Base-by-base conservation (phyloP, 2,113 vertebrate species). In the Dipodomys ordii region DNA sequence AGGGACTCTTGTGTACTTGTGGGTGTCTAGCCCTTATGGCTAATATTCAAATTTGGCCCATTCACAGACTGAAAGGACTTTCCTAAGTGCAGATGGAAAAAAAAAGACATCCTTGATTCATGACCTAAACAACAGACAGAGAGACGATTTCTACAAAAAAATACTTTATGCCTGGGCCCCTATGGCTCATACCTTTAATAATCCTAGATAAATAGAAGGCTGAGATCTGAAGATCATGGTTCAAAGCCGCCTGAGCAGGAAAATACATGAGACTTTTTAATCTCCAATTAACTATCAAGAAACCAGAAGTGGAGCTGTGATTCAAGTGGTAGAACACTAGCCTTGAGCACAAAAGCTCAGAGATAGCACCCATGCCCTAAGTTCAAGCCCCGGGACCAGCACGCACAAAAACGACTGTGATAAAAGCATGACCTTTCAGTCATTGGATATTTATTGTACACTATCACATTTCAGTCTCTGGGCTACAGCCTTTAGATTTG, bases 1-100 rank as follows among this genome's bases (percentile, higher is more conserved):
- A 91, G 90, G 81, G 83, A 94, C 87, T 93, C 95, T 97, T 96
- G 96, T 97, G 93, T 95, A 94, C 87, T 94, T 96, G 92, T 95
- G 92, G 90, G 85, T 94, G 90, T 92, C 88, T 91, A 94, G 71
- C 60, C 95, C 96, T 96, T 96, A 96, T 95, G 92, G 87, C 92
- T 94, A 96, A 91, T 95, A 95, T 84, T 96, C 92, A 95, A 79
- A 96, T 95, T 87, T 90, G 90, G 95, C 65, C 88, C 64, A 3
- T 84, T 92, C 89, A 77, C 80, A 92, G 81, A 74, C 73, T 95
- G 90, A 83, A 11, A 81, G 77, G 91, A 92, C 91, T 94, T 94
- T 94, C 84, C 88, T 69, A 94, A 95, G 53, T 91, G 20, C 88
- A 89, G 69, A 39, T 6, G 39, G 39, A 88, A 35, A 88, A 94